Conservation (phyloP, 2,113 vertebrate genomes). For the Alouatta palliata region DNA sequence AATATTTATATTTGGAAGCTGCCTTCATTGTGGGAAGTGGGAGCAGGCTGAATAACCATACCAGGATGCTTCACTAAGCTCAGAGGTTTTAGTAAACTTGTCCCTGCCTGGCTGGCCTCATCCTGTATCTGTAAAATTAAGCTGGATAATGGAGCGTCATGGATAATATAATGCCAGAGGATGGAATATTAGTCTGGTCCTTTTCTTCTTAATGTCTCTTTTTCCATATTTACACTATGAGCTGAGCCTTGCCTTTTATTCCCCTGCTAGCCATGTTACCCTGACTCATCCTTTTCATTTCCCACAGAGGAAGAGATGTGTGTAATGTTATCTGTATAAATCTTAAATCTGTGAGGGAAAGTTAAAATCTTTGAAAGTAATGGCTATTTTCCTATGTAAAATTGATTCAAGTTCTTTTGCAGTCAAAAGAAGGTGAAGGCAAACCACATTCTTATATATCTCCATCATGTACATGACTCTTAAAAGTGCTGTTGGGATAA, state of each 20-base stretch:
- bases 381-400: neutral
- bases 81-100: neutral
- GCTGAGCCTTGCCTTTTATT: neutral
- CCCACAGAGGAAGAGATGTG: neutral
- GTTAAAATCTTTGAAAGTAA: constrained; percentile 33
- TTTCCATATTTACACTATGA: neutral
- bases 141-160: neutral
- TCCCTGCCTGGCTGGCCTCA: neutral
- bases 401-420: neutral
- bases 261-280: neutral
- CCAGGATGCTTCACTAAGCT: neutral
- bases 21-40: neutral
- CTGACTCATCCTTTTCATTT: neutral
- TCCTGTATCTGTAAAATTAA: neutral
- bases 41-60: neutral
- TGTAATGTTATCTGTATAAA: neutral
- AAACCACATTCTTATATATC: neutral
- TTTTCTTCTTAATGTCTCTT: neutral
- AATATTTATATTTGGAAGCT: neutral
- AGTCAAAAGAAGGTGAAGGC: neutral
- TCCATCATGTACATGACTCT: neutral
- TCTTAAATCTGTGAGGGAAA: neutral
- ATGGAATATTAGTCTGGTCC: neutral
- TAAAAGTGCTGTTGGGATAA: neutral
- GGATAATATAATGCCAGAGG: neutral